These are phyloP conservation scores for Podilymbus podiceps DNA, from an alignment of 2,113 vertebrate genomes.

Conservation along the genomic window DNA sequence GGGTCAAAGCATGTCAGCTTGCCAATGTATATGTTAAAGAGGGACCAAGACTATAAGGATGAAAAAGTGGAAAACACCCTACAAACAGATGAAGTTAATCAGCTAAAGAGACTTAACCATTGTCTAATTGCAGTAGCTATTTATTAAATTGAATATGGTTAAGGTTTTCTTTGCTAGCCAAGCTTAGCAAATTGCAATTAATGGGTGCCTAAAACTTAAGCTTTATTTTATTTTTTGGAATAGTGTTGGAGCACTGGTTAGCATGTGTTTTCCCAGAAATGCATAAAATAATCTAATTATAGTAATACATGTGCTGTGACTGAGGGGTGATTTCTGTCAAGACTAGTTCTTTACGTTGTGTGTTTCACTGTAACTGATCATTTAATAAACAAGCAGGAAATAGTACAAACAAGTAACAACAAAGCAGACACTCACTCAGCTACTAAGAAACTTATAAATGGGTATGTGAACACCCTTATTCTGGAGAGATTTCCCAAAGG, in stretches of 20 bases:
- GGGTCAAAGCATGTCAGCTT: background rate
- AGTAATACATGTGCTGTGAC: background rate
- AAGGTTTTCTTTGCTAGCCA: background rate
- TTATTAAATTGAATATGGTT: background rate
- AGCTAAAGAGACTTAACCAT: background rate
- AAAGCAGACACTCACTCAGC: background rate
- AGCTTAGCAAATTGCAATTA: background rate
- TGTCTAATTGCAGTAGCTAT: background rate
- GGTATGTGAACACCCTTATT: background rate
- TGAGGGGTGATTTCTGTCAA: background rate
- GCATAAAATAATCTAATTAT: background rate
- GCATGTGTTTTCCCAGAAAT: background rate
- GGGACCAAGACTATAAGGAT: background rate
- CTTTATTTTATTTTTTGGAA: background rate
- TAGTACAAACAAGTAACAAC: background rate
- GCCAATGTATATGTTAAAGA: background rate
- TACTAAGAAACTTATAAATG: background rate
- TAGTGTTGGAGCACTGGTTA: background rate
- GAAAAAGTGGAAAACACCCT: background rate
- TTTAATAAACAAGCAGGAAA: slow-evolving; percentile 20
- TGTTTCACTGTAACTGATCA: background rate
- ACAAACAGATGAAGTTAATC: background rate
- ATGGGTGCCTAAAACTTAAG: background rate
- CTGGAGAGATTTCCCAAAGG: background rate
- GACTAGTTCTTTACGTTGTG: background rate